Conservation (phyloP, 2,797 vertebrate species). For the Coracias cyanogaster region DNA sequence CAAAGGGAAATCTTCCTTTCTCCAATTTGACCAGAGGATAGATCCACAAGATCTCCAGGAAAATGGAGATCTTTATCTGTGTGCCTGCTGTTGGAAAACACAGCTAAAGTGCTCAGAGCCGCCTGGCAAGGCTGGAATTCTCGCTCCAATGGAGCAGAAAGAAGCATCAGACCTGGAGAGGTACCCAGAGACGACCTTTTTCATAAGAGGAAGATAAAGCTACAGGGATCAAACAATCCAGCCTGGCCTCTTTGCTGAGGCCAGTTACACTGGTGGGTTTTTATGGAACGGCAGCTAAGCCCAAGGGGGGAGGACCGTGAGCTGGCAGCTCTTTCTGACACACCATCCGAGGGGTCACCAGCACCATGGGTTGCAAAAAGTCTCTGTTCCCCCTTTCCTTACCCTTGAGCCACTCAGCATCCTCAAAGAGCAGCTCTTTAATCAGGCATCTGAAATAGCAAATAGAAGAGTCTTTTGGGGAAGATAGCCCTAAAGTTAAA, state of each 20-base stretch:
- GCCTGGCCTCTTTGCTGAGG: neutral
- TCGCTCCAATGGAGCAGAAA: neutral
- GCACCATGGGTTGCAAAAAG: fast-evolving
- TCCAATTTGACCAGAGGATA: neutral
- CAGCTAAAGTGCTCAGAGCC: neutral
- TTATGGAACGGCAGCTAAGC: fast-evolving
- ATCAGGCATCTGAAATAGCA: neutral
- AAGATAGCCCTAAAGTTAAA: neutral
- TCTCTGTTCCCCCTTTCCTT: neutral
- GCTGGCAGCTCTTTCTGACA: neutral
- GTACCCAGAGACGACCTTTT: neutral
- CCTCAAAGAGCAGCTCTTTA: neutral
- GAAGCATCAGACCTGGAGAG: neutral
- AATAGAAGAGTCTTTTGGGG: neutral
- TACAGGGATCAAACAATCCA: neutral
- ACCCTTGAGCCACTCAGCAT: neutral
- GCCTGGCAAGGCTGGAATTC: neutral
- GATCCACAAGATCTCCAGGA: neutral
- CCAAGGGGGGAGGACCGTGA: neutral
- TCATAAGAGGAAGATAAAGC: neutral
- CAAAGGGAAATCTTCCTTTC: neutral
- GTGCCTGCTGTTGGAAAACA: neutral
- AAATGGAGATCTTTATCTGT: neutral
- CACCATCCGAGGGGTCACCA: neutral
- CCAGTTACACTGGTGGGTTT: neutral